Evolutionary conservation across 2,888 invertebrate species (phyloP), one percentile per base, ranked within the genome.

Genomic region (Synergus japonicus): DNA sequence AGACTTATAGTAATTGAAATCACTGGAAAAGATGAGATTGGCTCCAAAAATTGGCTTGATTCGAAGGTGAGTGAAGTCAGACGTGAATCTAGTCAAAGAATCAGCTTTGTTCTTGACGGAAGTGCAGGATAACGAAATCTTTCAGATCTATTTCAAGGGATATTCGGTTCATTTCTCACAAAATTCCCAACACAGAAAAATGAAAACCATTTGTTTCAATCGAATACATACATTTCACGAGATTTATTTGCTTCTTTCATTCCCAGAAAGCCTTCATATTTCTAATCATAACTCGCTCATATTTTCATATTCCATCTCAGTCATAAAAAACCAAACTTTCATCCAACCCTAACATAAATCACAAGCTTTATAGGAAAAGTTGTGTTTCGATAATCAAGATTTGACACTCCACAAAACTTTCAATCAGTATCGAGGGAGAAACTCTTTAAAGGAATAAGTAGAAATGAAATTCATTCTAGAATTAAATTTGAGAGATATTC

Each of bases 121-220:
- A 67, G 67, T 46, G 46, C 44, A 22, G 7, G 29, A 46, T 46
- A 46, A 67, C 29, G 15, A 67, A 67, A 67, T 67, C 46, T 67
- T 67, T 46, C 13, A 18, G 46, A 46, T 67, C 46, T 46, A 67
- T 67, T 67, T 67, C 13, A 22, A 67, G 29, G 67, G 67, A 67
- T 67, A 46, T 46, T 46, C 29, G 67, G 67, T 67, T 15, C 22
- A 46, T 67, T 67, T 22, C 67, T 67, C 22, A 46, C 18, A 46
- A 46, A 22, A 46, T 67, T 67, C 22, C 29, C 13, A 67, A 44
- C 67, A 46, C 7, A 9, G 46, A 44, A 46, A 67, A 44, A 67
- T 67, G 46, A 67, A 18, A 44, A 22, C 44, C 44, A 67, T 67
- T 67, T 46, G 44, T 44, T 67, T 67, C 46, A 67, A 67, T 67